Conservation (phyloP, 2,888 invertebrate genomes). For the Nomada goodeniana region DNA sequence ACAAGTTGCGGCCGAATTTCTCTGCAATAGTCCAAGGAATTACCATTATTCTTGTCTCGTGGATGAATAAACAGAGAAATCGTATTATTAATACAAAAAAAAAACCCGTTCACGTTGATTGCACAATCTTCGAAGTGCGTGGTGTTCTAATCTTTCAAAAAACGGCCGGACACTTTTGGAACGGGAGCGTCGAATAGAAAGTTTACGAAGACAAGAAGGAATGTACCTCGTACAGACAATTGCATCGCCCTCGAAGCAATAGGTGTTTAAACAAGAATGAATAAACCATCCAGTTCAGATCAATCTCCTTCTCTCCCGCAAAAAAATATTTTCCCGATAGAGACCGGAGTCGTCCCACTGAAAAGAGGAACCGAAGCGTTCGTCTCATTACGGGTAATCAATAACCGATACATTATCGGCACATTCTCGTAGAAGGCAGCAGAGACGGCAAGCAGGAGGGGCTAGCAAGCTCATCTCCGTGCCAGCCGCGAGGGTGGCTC, state of each 20-base stretch:
- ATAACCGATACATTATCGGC: constrained; percentile 80
- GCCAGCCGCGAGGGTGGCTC: constrained; percentile 57
- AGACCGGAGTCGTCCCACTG: not conserved
- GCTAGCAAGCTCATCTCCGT: constrained; percentile 78
- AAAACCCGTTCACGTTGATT: not conserved
- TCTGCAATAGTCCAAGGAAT: constrained; percentile 82
- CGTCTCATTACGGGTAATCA: constrained; percentile 81
- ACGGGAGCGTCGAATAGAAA: too few species aligned
- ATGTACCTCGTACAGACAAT: too few species aligned
- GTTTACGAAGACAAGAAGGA: too few species aligned
- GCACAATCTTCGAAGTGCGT: too few species aligned
- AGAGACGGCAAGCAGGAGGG: constrained; percentile 37
- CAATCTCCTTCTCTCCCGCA: not conserved
- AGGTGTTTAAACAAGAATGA: too few species aligned
- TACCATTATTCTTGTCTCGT: constrained; percentile 55
- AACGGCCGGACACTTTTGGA: too few species aligned
- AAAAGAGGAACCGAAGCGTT: constrained; percentile 63
- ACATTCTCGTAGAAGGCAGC: constrained; percentile 25
- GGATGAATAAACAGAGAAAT: constrained; percentile 21
- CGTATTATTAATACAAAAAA: not conserved
- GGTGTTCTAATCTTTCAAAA: not conserved
- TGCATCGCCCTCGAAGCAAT: too few species aligned
- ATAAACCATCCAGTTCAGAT: too few species aligned
- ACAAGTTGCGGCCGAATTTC: constrained; percentile 70
- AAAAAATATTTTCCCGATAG: not conserved